Base-by-base conservation (phyloP, 2,113 vertebrate genomes). In the Leucoraja erinaceus region DNA sequence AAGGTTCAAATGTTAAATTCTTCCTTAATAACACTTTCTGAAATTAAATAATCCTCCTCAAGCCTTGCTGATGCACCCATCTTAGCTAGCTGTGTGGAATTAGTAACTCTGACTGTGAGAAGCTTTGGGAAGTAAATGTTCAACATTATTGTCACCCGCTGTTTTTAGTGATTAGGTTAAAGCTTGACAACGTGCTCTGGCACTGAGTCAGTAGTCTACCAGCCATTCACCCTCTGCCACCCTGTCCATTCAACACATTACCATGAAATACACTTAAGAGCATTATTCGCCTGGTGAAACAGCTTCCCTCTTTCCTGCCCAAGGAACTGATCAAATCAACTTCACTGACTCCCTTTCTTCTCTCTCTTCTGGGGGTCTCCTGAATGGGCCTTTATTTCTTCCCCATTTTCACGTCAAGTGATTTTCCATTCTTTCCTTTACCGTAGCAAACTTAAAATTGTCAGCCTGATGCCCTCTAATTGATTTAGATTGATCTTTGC, bases 201-300 rank as follows among this genome's bases (percentile, higher is more conserved):
- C 93, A 90, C 20, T 93, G 94, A 74, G 63, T 94, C 94, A 93
- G 93, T 54, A 93, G 94, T 93, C 93, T 90, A 94, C 94, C 95
- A 96, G 95, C 95, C 95, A 95, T 94, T 94, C 94, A 94, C 93
- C 94, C 94, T 94, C 91, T 88, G 94, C 77, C 77, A 93, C 90
- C 93, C 94, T 93, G 94, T 93, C 93, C 92, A 94, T 95, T 95
- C 94, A 93, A 93, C 86, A n/a, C 7, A 9, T 93, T 61, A 93
- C 93, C 28, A 91, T 0, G 5, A 93, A 93, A 93, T 22, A 88
- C 77, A 79, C 59, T 94, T 93, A 93, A 16, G 93, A 94, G 94
- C 68, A 76, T 93, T 94, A 93, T 93, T 93, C 93, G n/a, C 94
- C 84, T 9, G 79, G 94, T 86, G 61, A 93, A 93, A 91, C 47